phyloP scores from a whole-genome alignment of 1,140 invertebrate genomes.

The Drosophila persimilis region DNA sequence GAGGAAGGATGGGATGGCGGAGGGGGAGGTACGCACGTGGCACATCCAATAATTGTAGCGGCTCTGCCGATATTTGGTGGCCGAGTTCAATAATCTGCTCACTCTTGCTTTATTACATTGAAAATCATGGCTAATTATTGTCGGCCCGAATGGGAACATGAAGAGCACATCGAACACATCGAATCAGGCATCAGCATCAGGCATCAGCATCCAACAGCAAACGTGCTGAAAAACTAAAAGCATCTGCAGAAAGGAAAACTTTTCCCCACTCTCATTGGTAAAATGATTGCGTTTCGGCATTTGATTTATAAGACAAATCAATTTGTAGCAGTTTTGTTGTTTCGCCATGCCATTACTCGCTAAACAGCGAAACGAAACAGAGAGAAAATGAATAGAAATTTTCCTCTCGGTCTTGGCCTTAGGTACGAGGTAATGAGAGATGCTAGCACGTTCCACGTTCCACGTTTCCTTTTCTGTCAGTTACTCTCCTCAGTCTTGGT shows the following conservation, averaged over 20 bases:
- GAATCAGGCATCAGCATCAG: not conserved
- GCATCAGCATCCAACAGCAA: constrained; percentile 18
- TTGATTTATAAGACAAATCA: constrained; percentile 75
- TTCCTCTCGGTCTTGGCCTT: constrained; percentile 38
- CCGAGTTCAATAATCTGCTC: constrained; percentile 65
- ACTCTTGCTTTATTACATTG: constrained; percentile 69
- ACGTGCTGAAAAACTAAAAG: constrained; percentile 73
- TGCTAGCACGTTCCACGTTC: constrained; percentile 49
- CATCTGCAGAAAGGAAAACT: constrained; percentile 52
- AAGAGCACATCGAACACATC: constrained; percentile 10
- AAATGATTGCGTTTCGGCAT: constrained; percentile 46
- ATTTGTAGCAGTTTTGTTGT: constrained; percentile 70
- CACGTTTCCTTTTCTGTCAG: constrained; percentile 37
- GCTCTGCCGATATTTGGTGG: too few species aligned
- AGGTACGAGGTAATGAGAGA: constrained; percentile 58
- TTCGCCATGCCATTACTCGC: constrained; percentile 33
- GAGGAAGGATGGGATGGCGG: not conserved
- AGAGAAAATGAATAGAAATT: constrained; percentile 32
- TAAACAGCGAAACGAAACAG: constrained; percentile 32
- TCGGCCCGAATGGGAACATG: constrained; percentile 42
- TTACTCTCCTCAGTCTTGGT: constrained; percentile 11
- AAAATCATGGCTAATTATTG: constrained; percentile 70
- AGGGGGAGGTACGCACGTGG: constrained; percentile 15
- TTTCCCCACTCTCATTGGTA: constrained; percentile 28
- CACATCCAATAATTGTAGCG: constrained; percentile 14